Percentiles rank a stretch among this genome's conserved stretches.
Conservation (phyloP, 2,113 vertebrate genomes). For the Pleuronectes platessa region DNA sequence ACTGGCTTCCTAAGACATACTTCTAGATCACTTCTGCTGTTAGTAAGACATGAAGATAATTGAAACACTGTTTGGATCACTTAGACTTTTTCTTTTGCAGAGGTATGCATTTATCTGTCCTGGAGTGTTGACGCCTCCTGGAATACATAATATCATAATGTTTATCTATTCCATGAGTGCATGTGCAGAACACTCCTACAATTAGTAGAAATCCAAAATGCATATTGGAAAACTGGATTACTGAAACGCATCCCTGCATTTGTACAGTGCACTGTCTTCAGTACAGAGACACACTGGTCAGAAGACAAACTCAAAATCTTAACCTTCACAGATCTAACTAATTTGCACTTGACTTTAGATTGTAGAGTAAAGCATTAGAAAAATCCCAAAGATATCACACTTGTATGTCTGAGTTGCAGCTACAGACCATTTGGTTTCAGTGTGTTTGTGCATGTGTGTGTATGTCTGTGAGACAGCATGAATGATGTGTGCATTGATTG, state of each 20-base stretch:
- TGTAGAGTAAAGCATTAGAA: conserved; percentile 42
- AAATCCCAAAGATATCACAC: conserved; percentile 34
- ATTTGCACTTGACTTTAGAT: conserved; percentile 18
- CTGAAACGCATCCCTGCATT: conserved; percentile 46
- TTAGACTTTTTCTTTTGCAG: conserved; percentile 8
- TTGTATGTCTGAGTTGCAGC: conserved; percentile 19
- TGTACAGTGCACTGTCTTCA: conserved; percentile 45
- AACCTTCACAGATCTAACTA: conserved; percentile 6
- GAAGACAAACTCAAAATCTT: conserved; percentile 14
- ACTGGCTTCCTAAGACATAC: conserved; percentile 20
- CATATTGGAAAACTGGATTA: conserved; percentile 39
- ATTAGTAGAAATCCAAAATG: conserved; percentile 45
- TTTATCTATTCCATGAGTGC: conserved; percentile 31
- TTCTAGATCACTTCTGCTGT: conserved; percentile 20
- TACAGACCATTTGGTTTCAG: conserved; percentile 50
- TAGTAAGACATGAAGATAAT: conserved; percentile 21
- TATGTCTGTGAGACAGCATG: background rate
- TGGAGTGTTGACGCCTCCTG: conserved; percentile 1
- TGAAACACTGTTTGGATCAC: conserved; percentile 6
- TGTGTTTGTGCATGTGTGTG: conserved; percentile 5
- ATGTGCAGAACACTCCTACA: conserved; percentile 22
- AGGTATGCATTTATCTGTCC: conserved; percentile 38
- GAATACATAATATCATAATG: conserved; percentile 4
- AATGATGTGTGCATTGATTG: conserved; percentile 42
- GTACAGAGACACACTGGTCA: background rate